A percentile compares a stretch with the other conserved stretches of the same genome.
Conservation (phyloP, 2,797 vertebrate species). For the Cetoscarus ocellatus region DNA sequence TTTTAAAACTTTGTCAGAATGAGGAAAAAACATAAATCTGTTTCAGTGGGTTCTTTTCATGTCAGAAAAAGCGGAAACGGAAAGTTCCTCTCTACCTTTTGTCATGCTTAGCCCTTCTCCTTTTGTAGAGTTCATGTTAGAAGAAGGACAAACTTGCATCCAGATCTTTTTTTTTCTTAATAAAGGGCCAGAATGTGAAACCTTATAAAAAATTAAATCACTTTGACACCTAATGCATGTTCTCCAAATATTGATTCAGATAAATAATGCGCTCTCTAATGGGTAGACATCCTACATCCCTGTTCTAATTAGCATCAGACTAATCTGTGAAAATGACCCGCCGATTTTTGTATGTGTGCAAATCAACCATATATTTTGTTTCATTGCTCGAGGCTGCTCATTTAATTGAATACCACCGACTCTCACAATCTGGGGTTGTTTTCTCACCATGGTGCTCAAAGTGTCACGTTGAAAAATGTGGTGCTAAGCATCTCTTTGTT, state of each 20-base stretch:
- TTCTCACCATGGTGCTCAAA: conserved; percentile 48
- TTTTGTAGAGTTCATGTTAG: too few species aligned
- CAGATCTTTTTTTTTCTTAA: too few species aligned
- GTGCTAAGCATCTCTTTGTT: conserved; percentile 77
- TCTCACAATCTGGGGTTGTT: conserved; percentile 53
- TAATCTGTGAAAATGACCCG: conserved; percentile 39
- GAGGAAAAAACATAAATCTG: too few species aligned
- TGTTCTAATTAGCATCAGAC: conserved; percentile 31
- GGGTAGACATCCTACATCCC: conserved; percentile 17
- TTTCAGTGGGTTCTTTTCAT: too few species aligned
- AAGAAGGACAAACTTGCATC: too few species aligned
- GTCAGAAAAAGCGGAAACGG: too few species aligned
- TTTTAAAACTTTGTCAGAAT: too few species aligned
- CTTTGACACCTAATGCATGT: conserved; percentile 4
- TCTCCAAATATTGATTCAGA: conserved; percentile 7
- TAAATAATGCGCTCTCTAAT: background rate
- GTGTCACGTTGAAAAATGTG: conserved; percentile 78
- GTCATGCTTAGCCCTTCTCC: too few species aligned
- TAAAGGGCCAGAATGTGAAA: background rate
- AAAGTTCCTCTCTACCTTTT: too few species aligned
- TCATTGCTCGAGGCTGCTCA: conserved; percentile 37
- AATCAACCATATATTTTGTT: conserved; percentile 56
- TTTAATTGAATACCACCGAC: conserved; percentile 59
- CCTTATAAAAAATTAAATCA: background rate
- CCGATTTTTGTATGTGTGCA: conserved; percentile 36